Conservation (phyloP, 2,888 invertebrate species). For the Gymnoscelis rufifasciata region DNA sequence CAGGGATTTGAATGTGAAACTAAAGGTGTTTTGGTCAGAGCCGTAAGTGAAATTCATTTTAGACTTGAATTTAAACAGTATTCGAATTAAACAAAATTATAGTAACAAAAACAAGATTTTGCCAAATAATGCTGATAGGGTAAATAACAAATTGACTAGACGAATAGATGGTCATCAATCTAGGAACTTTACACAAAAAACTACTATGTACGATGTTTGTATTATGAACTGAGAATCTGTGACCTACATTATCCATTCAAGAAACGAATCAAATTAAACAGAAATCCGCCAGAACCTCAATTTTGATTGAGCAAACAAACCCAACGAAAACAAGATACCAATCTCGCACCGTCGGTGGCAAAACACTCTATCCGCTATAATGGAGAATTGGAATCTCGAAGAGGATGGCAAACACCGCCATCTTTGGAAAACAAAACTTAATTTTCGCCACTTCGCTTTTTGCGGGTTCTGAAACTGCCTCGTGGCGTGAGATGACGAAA, state of each 20-base stretch:
- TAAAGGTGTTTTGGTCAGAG: no score
- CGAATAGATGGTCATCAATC: no score
- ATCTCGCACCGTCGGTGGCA: slow-evolving; percentile 51
- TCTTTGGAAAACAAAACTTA: slow-evolving; percentile 45
- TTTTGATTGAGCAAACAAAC: slow-evolving; percentile 57
- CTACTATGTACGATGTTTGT: no score
- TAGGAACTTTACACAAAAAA: no score
- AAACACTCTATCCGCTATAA: slow-evolving; percentile 50
- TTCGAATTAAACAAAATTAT: no score
- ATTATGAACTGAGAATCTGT: no score
- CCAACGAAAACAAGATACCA: slow-evolving; percentile 50
- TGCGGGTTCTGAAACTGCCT: slow-evolving; percentile 45
- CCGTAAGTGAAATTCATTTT: no score
- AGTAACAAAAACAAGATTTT: no score
- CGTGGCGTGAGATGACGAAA: slow-evolving; percentile 34
- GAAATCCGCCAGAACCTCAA: slow-evolving; percentile 34
- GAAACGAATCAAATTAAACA: slow-evolving; percentile 10
- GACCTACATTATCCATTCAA: not conserved
- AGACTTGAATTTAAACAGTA: no score
- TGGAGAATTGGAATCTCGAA: slow-evolving; percentile 67
- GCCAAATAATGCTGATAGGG: no score
- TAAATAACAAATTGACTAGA: no score
- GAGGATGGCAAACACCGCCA: slow-evolving; percentile 56
- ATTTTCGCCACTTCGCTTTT: slow-evolving; percentile 33
- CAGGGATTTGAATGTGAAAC: no score